Percentiles rank a stretch among this genome's conserved stretches.
Conservation (phyloP, 2,113 vertebrate species). For the Tonatia bakeri region DNA sequence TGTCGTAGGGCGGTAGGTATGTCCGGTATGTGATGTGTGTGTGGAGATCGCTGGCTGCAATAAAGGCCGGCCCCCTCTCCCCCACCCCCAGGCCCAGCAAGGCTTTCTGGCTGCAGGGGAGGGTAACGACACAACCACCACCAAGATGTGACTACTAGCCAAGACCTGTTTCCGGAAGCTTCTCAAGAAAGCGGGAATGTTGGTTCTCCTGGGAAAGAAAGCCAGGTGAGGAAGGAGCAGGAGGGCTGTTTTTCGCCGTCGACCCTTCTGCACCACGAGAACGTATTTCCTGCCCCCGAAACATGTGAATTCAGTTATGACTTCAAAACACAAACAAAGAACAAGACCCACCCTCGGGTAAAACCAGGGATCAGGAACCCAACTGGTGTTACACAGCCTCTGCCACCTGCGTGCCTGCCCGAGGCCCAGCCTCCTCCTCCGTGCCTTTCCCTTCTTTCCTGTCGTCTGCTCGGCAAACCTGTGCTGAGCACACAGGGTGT, state of each 20-base stretch:
- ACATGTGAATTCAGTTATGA: background rate
- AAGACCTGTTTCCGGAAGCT: background rate
- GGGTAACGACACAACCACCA: too few relatives aligned
- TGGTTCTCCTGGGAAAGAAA: background rate
- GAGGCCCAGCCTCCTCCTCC: background rate
- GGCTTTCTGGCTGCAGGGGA: background rate
- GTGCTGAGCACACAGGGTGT: background rate
- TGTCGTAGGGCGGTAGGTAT: too few relatives aligned
- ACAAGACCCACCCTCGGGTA: background rate
- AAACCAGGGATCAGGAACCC: background rate
- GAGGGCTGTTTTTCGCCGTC: accelerated
- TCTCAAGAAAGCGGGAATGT: background rate
- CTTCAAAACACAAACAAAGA: background rate
- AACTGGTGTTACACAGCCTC: accelerated
- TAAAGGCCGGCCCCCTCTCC: background rate
- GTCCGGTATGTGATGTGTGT: background rate
- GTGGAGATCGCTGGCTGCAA: background rate
- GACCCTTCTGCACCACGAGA: background rate
- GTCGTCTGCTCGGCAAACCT: too few relatives aligned
- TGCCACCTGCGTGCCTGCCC: accelerated
- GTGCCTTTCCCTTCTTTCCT: background rate
- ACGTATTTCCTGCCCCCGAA: background rate
- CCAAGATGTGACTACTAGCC: too few relatives aligned
- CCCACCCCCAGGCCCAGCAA: background rate
- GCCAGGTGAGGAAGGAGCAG: background rate